Evolutionary conservation across 2,888 invertebrate genomes (phyloP).

Genomic region (Encarsia formosa): DNA sequence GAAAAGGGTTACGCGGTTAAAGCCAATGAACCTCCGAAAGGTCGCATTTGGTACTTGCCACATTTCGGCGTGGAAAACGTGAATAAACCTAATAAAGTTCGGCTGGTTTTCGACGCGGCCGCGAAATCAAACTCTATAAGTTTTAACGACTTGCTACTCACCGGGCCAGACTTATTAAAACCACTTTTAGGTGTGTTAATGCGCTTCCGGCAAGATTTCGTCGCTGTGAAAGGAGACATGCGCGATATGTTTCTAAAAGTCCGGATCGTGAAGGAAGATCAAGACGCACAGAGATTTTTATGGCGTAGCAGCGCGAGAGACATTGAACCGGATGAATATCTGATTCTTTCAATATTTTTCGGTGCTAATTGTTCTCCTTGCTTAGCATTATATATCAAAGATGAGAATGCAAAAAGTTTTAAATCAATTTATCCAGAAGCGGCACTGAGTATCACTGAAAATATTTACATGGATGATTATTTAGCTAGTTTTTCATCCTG

Average conservation of each 20-base stretch:
- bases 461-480: constrained; percentile 34
- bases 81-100: neutral
- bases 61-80: neutral
- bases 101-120: constrained; percentile 7
- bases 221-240: constrained; percentile 4
- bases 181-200: neutral
- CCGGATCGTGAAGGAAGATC: neutral
- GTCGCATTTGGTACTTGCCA: neutral
- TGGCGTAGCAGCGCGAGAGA: neutral
- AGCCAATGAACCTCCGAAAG: neutral
- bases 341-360: neutral
- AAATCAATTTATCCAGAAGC: constrained; percentile 27
- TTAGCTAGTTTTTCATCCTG: constrained; percentile 25
- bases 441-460: constrained; percentile 28
- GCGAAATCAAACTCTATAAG: neutral
- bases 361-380: constrained; percentile 5
- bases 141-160: neutral
- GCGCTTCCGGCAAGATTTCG: neutral
- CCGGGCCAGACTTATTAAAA: neutral
- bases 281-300: constrained; percentile 1
- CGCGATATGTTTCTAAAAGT: constrained; percentile 9
- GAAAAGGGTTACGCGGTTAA: neutral
- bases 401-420: constrained; percentile 29
- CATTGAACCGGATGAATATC: neutral
- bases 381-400: constrained; percentile 29